These are phyloP conservation scores for Gopherus flavomarginatus DNA, from an alignment of 2,113 vertebrate species.

Conservation along the genomic window DNA sequence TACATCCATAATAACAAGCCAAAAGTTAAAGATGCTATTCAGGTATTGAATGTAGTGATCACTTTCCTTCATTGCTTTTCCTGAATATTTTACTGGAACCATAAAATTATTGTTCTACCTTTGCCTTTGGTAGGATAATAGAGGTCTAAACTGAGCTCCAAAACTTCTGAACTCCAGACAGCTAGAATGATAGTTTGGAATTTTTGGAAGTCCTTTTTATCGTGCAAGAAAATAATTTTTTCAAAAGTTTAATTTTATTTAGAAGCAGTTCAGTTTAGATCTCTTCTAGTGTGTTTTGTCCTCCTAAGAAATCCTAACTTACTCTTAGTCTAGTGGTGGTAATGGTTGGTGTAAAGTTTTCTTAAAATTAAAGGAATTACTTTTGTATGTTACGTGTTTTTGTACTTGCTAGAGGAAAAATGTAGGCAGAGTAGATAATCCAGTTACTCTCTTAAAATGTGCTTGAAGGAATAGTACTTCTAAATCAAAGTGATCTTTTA, in stretches of 20 bases:
- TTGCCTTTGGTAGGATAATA: not conserved
- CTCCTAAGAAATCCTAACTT: not conserved
- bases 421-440: rapidly evolving
- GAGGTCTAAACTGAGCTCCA: not conserved
- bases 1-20: constrained; percentile 91
- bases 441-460: not conserved
- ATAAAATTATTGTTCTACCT: rapidly evolving
- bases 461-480: not conserved
- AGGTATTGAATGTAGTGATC: constrained; percentile 77
- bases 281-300: too few species aligned
- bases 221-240: not conserved
- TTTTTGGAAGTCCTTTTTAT: not conserved
- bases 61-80: not conserved
- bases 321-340: not conserved
- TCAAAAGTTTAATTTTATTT: not conserved
- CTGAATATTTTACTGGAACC: not conserved
- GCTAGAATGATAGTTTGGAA: not conserved
- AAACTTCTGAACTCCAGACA: not conserved
- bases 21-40: constrained; percentile 87
- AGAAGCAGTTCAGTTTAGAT: not conserved
- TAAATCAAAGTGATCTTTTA: not conserved
- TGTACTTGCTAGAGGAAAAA: not conserved
- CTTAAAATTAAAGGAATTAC: not conserved
- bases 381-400: not conserved
- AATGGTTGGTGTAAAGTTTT: not conserved